A percentile compares a stretch with the other conserved stretches of the same genome.
phyloP scores from a whole-genome alignment of 2,113 vertebrate genomes.

The Cyanoramphus novaezelandiae region DNA sequence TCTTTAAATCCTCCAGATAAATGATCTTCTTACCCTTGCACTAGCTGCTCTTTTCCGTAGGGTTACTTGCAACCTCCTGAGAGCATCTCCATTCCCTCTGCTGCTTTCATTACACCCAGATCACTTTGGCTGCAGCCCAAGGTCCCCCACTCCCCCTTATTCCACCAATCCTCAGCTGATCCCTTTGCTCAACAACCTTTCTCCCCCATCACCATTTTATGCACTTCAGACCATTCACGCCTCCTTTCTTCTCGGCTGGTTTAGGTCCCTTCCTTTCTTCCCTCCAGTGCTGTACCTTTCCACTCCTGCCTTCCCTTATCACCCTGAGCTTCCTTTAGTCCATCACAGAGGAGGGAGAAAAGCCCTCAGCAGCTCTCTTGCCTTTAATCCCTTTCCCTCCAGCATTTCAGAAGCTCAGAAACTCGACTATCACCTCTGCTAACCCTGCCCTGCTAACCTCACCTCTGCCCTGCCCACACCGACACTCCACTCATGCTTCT shows the following conservation, averaged over 20 bases:
- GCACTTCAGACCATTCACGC: not conserved
- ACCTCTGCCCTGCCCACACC: not conserved
- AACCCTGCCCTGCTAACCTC: not conserved
- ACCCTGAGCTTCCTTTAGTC: not conserved
- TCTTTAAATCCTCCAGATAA: not conserved
- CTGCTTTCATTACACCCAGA: not conserved
- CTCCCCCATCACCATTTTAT: not conserved
- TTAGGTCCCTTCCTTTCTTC: not conserved
- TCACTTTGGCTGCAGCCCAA: not conserved
- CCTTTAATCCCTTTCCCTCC: conserved; percentile 19
- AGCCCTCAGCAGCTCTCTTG: not conserved
- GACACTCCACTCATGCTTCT: not conserved
- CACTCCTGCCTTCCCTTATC: not conserved
- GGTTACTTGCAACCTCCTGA: accelerated
- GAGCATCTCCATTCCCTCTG: not conserved
- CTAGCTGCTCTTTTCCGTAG: not conserved
- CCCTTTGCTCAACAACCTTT: not conserved
- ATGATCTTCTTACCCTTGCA: not conserved
- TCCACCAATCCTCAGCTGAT: not conserved
- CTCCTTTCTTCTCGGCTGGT: not conserved
- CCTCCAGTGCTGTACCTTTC: not conserved
- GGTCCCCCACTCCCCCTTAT: not conserved
- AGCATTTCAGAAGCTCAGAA: not conserved
- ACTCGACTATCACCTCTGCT: not conserved
- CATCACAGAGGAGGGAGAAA: not conserved